Conservation (phyloP, 2,113 vertebrate genomes). For the Otocyon megalotis region DNA sequence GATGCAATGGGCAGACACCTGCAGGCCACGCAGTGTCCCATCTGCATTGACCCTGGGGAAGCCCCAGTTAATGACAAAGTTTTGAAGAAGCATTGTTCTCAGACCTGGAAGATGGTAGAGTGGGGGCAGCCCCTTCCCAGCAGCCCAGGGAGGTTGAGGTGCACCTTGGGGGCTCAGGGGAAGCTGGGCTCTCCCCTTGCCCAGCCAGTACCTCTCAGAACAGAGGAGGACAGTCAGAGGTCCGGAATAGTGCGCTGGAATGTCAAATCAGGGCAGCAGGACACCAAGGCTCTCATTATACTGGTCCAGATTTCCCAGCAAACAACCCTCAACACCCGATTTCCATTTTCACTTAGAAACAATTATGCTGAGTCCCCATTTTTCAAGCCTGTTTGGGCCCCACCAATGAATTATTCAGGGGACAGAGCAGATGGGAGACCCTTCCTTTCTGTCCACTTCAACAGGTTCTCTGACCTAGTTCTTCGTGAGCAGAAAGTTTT, state of each 20-base stretch:
- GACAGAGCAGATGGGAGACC: not conserved
- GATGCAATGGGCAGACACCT: not conserved
- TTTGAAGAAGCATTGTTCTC: not conserved
- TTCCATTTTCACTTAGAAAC: not conserved
- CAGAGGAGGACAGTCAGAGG: not conserved
- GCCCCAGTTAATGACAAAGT: too few relatives aligned
- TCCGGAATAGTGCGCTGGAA: not conserved
- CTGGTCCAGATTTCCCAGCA: not conserved
- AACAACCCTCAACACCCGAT: not conserved
- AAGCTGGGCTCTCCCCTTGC: not conserved
- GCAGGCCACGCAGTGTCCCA: fast-evolving
- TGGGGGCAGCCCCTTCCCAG: not conserved
- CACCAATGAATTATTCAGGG: not conserved
- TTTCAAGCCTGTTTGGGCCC: not conserved
- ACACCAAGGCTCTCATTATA: not conserved
- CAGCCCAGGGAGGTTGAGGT: not conserved
- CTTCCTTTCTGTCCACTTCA: not conserved
- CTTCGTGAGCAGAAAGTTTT: not conserved
- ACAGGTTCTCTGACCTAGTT: not conserved
- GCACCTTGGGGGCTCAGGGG: too few relatives aligned
- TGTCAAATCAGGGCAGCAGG: not conserved
- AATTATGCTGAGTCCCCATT: not conserved
- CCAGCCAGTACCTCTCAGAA: not conserved
- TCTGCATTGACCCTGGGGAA: not conserved
- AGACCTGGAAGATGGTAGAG: not conserved